Evolutionary conservation across 1,140 invertebrate genomes (phyloP), one percentile per base, ranked within the genome.

Genomic region (Planococcus citri): DNA sequence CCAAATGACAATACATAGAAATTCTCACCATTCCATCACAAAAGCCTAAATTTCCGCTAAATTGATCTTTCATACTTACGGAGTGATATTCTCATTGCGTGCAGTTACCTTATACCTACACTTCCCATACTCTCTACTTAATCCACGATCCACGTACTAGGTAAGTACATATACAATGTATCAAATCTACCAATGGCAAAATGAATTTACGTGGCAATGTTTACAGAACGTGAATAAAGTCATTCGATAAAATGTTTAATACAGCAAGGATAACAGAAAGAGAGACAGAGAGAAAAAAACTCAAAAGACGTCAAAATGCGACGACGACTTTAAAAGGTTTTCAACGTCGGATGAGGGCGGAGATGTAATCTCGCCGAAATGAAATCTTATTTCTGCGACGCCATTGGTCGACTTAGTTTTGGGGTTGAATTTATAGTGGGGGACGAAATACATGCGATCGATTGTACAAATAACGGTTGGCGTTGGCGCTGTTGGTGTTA

Each of bases 221-320:
- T 64, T 64, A 64, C 60, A 64, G 60, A 64, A 64, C 41, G n/a
- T 20, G 41, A 51, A 51, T 51, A 51, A 51, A 51, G 12, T 64
- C 21, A 64, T 64, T 27, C 60, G 60, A 64, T 64, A 25, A 25
- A 25, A 64, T 25, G 60, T 25, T 64, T 64, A 64, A 24, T 64
- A 64, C 10, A 64, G 60, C 24, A 64, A 64, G 60, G n/a, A 22
- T 9, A 60, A 60, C n/a, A n/a, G n/a, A n/a, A n/a, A n/a, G n/a
- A n/a, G n/a, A n/a, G n/a, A 20, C 8, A 9, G 21, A 60, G 57
- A n/a, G 21, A 20, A 20, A 60, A 64, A 64, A 20, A 64, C 2
- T 10, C 60, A 2, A 64, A 64, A 64, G 20, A 25, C 60, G 60
- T 12, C 60, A 4, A 64, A n/a, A n/a, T n/a, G n/a, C n/a, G n/a